Conservation (phyloP, 2,797 vertebrate species). For the Iguana delicatissima region DNA sequence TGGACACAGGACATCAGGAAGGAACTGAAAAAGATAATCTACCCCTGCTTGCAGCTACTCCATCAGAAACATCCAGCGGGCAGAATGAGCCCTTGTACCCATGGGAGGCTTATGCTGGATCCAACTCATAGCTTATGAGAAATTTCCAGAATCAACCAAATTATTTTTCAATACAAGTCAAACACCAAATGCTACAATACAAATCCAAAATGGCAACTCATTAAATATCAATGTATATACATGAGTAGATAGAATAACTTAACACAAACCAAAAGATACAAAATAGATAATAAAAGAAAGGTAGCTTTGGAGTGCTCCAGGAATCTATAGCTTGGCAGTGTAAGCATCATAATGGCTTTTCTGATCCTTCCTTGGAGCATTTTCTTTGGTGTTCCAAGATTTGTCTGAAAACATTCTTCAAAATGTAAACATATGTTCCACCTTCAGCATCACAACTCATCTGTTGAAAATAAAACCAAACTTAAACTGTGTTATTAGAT, state of each 20-base stretch:
- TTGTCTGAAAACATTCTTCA: constrained; percentile 89
- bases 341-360: constrained; percentile 69
- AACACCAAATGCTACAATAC: constrained; percentile 49
- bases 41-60: neutral
- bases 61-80: neutral
- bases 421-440: constrained; percentile 82
- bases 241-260: constrained; percentile 38
- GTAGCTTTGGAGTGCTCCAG: constrained; percentile 30
- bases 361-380: constrained; percentile 74
- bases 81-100: neutral
- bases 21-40: neutral
- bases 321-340: constrained; percentile 31
- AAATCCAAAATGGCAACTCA: constrained; percentile 24
- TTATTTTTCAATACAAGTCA: constrained; percentile 45
- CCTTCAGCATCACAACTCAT: constrained; percentile 83
- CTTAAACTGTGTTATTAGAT: constrained; percentile 45
- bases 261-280: constrained; percentile 42
- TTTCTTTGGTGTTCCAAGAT: constrained; percentile 85
- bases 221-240: constrained; percentile 27
- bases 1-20: too few species aligned
- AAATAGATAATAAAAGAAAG: constrained; percentile 35
- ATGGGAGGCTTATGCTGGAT: neutral
- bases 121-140: constrained; percentile 42
- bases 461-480: constrained; percentile 78
- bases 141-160: constrained; percentile 69